Percentiles rank a stretch among this genome's conserved stretches.
phyloP scores from a whole-genome alignment of 2,797 vertebrate species.

The Falco cherrug region DNA sequence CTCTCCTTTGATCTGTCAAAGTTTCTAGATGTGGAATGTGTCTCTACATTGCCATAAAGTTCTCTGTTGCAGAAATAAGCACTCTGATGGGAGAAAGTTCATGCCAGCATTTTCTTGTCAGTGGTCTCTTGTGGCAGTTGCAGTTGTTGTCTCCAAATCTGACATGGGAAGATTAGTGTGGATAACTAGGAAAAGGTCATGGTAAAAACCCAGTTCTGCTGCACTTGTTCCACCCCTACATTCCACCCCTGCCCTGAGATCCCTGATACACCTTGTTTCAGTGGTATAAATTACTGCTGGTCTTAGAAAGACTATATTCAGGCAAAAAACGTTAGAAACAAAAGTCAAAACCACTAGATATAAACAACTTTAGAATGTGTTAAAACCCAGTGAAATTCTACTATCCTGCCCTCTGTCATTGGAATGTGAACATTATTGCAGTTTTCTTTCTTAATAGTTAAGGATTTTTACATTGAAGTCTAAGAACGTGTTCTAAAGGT shows the following conservation, averaged over 20 bases:
- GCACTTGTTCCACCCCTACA: not conserved
- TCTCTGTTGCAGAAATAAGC: not conserved
- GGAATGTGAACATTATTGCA: not conserved
- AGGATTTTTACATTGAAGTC: not conserved
- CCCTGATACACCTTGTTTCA: not conserved
- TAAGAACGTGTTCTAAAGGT: not conserved
- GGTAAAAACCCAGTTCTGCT: not conserved
- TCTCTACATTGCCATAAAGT: not conserved
- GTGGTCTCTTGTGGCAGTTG: not conserved
- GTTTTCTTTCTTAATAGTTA: not conserved
- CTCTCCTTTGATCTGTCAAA: not conserved
- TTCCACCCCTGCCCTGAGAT: not conserved
- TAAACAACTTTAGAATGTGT: not conserved
- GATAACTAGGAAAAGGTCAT: not conserved
- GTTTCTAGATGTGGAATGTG: not conserved
- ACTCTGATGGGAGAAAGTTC: not conserved
- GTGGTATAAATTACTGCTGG: not conserved
- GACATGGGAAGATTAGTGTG: not conserved
- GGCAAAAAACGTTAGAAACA: not conserved
- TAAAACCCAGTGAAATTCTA: not conserved
- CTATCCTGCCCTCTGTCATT: not conserved
- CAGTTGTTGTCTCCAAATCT: not conserved
- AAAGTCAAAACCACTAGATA: not conserved
- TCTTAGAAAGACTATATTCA: not conserved
- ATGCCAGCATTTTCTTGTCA: not conserved